A percentile compares a stretch with the other conserved stretches of the same genome.
These are phyloP conservation scores for Pyrocoelia pectoralis DNA, from an alignment of 2,888 invertebrate genomes.

Conservation along the genomic window DNA sequence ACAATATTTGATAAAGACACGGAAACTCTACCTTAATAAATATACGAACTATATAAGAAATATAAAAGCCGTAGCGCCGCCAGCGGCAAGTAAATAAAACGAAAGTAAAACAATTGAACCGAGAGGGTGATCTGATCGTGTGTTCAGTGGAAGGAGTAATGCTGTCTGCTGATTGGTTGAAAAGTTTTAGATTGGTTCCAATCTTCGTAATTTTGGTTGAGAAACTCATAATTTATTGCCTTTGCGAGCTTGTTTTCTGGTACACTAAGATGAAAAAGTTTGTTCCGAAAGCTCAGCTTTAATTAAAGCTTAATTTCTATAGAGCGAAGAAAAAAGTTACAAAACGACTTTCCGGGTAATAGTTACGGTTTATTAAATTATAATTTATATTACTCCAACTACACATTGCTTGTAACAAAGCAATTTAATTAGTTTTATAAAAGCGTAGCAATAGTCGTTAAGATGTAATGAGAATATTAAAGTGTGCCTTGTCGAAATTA, in stretches of 20 bases:
- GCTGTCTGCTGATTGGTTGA: slow-evolving; percentile 56
- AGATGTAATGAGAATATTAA: neutral
- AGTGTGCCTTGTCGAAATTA: too few relatives aligned
- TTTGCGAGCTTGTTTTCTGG: slow-evolving; percentile 48
- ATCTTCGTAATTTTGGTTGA: slow-evolving; percentile 59
- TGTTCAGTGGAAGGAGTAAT: slow-evolving; percentile 48
- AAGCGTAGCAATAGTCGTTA: too few relatives aligned
- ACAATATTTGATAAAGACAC: slow-evolving; percentile 12
- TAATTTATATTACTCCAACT: neutral
- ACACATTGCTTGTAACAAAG: neutral
- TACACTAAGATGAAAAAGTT: slow-evolving; percentile 44
- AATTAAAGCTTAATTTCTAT: slow-evolving; percentile 28
- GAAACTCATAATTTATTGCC: slow-evolving; percentile 57
- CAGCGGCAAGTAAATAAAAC: slow-evolving; percentile 49
- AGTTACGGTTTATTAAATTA: neutral
- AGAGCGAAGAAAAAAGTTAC: slow-evolving; percentile 1
- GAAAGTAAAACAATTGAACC: slow-evolving; percentile 53
- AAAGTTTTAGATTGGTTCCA: slow-evolving; percentile 59
- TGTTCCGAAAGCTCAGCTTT: slow-evolving; percentile 27
- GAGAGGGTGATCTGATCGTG: slow-evolving; percentile 43
- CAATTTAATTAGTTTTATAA: too few relatives aligned
- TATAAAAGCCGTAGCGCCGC: slow-evolving; percentile 44
- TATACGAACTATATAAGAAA: slow-evolving; percentile 27
- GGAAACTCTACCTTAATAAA: slow-evolving; percentile 7
- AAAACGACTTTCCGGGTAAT: neutral